Conservation (phyloP, 2,797 vertebrate genomes). For the Acanthiza pusilla region DNA sequence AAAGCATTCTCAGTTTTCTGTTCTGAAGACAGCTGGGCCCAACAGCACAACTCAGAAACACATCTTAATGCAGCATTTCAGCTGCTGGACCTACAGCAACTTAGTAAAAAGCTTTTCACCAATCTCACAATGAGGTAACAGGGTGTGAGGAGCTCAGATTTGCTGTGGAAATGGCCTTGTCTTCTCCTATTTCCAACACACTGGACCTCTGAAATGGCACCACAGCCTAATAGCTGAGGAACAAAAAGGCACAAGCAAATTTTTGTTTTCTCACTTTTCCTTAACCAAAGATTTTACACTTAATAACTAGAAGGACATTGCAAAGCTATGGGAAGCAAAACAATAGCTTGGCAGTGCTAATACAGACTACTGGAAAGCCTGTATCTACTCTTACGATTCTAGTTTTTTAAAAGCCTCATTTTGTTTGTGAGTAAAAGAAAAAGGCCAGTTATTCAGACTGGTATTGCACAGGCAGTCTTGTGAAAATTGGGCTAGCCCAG, state of each 20-base stretch:
- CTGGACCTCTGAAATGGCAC: neutral
- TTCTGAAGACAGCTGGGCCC: neutral
- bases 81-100: neutral
- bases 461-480: constrained; percentile 13
- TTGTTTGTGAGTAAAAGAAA: constrained; percentile 56
- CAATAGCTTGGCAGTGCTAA: constrained; percentile 16
- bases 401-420: constrained; percentile 20
- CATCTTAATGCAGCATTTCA: neutral
- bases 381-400: constrained; percentile 30
- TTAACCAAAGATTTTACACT: constrained; percentile 10
- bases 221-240: neutral
- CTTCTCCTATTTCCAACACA: neutral
- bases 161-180: neutral
- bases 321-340: constrained; percentile 48
- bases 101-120: neutral
- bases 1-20: neutral
- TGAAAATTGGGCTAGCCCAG: constrained; percentile 47
- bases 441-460: constrained; percentile 59
- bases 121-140: neutral
- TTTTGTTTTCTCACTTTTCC: neutral
- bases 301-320: constrained; percentile 34
- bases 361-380: neutral
- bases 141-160: neutral
- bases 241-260: neutral
- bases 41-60: neutral